These are phyloP conservation scores for Mus caroli DNA, from an alignment of 2,797 vertebrate genomes.

Conservation along the genomic window DNA sequence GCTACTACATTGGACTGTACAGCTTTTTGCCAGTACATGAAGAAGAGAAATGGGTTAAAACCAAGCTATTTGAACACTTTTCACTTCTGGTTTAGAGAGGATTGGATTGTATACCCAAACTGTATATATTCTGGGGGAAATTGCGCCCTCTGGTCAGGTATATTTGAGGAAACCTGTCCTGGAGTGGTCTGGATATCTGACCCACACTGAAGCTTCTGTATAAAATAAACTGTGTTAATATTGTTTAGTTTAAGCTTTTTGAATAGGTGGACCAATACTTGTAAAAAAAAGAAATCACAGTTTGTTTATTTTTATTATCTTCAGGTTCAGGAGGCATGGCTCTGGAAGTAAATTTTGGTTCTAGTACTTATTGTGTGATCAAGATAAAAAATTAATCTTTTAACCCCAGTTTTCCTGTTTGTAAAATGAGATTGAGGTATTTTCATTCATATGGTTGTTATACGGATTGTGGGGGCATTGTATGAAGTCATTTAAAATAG, in stretches of 20 bases:
- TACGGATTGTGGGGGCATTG: conserved; percentile 17
- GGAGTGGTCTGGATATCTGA: not conserved
- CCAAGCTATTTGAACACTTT: not conserved
- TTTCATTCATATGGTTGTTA: conserved; percentile 50
- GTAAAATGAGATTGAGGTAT: conserved; percentile 40
- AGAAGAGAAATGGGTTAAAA: conserved; percentile 54
- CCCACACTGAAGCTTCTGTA: not conserved
- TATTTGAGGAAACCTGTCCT: not conserved
- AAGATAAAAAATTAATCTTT: not conserved
- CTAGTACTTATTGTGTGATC: not conserved
- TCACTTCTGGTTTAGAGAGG: conserved; percentile 27
- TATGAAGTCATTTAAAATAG: conserved; percentile 55
- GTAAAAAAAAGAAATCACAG: not conserved
- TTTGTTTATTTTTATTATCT: conserved; percentile 43
- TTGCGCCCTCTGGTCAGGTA: not conserved
- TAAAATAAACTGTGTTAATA: conserved; percentile 47
- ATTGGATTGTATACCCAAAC: conserved; percentile 10
- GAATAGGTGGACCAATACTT: not conserved
- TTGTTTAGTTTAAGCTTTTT: conserved; percentile 54
- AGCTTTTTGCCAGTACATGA: conserved; percentile 51
- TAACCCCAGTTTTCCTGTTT: conserved; percentile 52
- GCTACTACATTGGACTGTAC: not conserved
- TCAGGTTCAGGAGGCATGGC: conserved; percentile 2
- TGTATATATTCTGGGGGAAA: conserved; percentile 12
- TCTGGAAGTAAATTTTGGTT: conserved; percentile 46